A percentile compares a stretch with the other conserved stretches of the same genome.
phyloP scores from a whole-genome alignment of 2,797 vertebrate species.

The Sciurus carolinensis region DNA sequence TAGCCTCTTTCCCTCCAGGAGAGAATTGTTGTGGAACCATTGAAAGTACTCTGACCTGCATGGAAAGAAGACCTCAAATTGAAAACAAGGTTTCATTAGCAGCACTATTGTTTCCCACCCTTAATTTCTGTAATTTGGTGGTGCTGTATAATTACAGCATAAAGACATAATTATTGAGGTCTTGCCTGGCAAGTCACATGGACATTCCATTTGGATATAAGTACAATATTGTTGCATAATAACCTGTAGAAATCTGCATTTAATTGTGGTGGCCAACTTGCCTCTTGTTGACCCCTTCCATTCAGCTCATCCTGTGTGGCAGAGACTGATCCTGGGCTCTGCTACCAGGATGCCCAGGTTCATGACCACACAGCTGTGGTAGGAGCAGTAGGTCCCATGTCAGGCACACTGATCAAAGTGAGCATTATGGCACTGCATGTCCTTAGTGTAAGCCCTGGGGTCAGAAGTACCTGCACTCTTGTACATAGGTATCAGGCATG shows the following conservation, averaged over 20 bases:
- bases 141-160: slow-evolving; percentile 71
- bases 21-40: neutral
- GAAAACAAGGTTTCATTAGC: slow-evolving; percentile 72
- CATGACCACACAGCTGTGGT: neutral
- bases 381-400: neutral
- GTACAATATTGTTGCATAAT: slow-evolving; percentile 71
- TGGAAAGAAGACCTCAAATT: slow-evolving; percentile 50
- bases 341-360: neutral
- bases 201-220: slow-evolving; percentile 76
- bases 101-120: slow-evolving; percentile 58
- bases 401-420: rapidly evolving
- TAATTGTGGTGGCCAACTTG: slow-evolving; percentile 71
- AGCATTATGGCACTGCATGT: rapidly evolving
- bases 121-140: slow-evolving; percentile 79
- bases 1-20: neutral
- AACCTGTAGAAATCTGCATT: slow-evolving; percentile 74
- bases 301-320: slow-evolving; percentile 46
- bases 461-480: neutral
- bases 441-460: no score
- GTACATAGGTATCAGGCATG: neutral
- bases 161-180: slow-evolving; percentile 76
- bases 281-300: neutral
- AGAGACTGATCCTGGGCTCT: neutral
- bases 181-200: slow-evolving; percentile 36
- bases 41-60: slow-evolving; percentile 1